Conservation (phyloP, 2,113 vertebrate genomes). For the Mustelus asterias region DNA sequence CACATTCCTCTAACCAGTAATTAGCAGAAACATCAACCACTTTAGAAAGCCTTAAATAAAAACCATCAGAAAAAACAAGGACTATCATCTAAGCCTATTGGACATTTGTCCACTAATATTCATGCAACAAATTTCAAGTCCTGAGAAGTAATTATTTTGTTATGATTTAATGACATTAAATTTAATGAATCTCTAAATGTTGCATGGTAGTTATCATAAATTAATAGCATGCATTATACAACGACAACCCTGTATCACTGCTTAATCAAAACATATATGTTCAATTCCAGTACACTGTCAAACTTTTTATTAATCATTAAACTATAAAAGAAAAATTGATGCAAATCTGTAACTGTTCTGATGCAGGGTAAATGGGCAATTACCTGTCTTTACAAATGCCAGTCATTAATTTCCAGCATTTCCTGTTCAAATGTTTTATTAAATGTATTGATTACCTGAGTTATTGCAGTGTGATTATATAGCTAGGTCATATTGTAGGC, state of each 20-base stretch:
- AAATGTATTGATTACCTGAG: background rate
- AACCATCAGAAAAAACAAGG: background rate
- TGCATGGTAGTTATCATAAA: background rate
- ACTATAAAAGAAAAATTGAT: background rate
- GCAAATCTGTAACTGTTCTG: background rate
- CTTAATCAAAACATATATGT: background rate
- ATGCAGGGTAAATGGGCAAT: background rate
- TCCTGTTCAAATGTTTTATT: background rate
- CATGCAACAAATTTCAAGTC: background rate
- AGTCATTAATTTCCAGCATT: background rate
- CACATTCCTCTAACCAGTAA: background rate
- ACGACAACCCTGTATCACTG: background rate
- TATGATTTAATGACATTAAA: background rate
- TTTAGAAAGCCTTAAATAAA: background rate
- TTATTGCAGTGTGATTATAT: background rate
- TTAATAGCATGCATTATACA: slow-evolving; percentile 6
- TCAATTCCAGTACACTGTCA: background rate
- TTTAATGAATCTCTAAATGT: background rate
- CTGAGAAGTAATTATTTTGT: background rate
- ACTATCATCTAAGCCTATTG: background rate
- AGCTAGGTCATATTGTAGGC: background rate
- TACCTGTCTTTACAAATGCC: background rate
- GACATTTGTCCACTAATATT: background rate
- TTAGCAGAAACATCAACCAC: background rate
- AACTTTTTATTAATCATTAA: background rate